These are phyloP conservation scores for Porites cylindrica DNA, from an alignment of 92 coral and sea anemone genomes.

Conservation along the genomic window DNA sequence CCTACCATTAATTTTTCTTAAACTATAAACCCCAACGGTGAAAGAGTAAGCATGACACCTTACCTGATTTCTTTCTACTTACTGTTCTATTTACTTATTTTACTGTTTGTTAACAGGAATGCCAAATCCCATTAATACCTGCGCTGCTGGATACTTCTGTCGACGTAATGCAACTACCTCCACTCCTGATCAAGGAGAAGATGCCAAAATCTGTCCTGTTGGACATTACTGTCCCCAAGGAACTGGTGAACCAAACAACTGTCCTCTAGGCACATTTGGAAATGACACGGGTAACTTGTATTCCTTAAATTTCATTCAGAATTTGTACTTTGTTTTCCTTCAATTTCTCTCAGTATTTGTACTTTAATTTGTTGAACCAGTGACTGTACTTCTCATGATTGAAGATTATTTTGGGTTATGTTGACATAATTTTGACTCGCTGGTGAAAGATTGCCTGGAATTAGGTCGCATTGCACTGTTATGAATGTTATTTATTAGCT, in stretches of 20 bases:
- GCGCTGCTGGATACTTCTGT: constrained; percentile 94
- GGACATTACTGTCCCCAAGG: constrained; percentile 94
- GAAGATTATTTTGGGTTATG: neutral
- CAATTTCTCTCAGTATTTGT: neutral
- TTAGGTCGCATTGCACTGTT: neutral
- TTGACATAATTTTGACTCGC: too few species aligned
- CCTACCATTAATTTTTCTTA: too few species aligned
- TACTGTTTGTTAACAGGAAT: constrained; percentile 68
- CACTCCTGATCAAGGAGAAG: constrained; percentile 89
- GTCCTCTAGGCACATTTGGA: constrained; percentile 92
- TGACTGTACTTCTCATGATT: too few species aligned
- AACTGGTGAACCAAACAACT: constrained; percentile 93
- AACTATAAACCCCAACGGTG: too few species aligned
- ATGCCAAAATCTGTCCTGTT: constrained; percentile 95
- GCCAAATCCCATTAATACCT: constrained; percentile 74
- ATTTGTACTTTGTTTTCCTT: neutral
- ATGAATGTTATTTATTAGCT: too few species aligned
- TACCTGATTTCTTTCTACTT: neutral
- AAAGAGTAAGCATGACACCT: too few species aligned
- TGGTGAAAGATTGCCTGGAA: neutral
- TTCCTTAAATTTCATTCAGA: neutral
- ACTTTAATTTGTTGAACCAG: neutral
- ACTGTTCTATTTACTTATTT: neutral
- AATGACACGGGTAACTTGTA: constrained; percentile 84
- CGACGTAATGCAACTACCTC: constrained; percentile 84